Conservation (phyloP, 2,113 vertebrate species). For the Glareola pratincola region DNA sequence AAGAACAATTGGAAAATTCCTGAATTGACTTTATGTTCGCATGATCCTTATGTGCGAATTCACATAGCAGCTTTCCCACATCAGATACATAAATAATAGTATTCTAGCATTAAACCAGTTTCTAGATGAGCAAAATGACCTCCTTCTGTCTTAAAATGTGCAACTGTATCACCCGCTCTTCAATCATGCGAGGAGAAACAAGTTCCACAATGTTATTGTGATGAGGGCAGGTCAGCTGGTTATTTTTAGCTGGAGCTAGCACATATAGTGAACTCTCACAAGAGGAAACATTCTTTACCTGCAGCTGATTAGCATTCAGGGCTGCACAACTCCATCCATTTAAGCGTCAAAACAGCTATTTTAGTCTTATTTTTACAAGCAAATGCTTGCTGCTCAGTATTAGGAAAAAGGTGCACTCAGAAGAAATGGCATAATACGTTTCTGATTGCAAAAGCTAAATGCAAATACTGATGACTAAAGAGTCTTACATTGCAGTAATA, state of each 20-base stretch:
- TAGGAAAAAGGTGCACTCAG: not conserved
- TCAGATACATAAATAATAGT: not conserved
- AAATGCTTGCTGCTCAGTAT: not conserved
- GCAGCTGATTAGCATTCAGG: conserved; percentile 55
- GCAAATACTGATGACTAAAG: not conserved
- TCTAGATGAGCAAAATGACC: not conserved
- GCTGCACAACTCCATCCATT: conserved; percentile 3
- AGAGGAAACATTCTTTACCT: conserved; percentile 43
- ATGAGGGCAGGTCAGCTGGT: conserved; percentile 33
- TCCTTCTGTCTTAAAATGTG: not conserved
- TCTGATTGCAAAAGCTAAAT: conserved; percentile 19
- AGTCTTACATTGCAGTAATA: not conserved
- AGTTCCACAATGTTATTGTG: conserved; percentile 15
- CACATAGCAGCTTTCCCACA: not conserved
- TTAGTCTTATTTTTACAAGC: conserved; percentile 9
- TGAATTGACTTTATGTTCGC: not conserved
- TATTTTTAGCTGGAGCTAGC: conserved; percentile 48
- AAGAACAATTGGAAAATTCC: not conserved
- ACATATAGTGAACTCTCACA: conserved; percentile 12
- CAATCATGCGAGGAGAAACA: conserved; percentile 26
- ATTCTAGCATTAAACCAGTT: not conserved
- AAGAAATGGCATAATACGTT: not conserved
- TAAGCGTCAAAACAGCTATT: conserved; percentile 26
- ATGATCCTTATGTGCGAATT: not conserved
- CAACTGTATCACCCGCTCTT: not conserved